Percentiles rank a stretch among this genome's conserved stretches.
Conservation (phyloP, 2,113 vertebrate genomes). For the Tachysurus fulvidraco region DNA sequence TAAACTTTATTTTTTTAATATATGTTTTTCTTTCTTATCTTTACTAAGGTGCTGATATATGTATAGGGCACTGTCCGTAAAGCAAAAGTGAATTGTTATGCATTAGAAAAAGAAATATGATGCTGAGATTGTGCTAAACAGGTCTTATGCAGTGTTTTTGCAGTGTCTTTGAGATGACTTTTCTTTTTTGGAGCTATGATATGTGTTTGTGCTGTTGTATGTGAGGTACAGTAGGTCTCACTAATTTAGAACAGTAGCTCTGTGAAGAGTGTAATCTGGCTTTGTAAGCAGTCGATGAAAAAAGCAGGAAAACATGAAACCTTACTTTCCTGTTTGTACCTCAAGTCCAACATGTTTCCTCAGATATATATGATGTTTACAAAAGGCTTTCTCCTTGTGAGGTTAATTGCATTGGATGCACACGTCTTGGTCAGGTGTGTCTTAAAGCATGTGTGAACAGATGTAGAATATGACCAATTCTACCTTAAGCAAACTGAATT, state of each 20-base stretch:
- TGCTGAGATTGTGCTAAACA: not conserved
- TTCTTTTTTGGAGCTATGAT: not conserved
- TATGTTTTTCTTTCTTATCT: not conserved
- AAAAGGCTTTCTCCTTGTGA: constrained; percentile 6
- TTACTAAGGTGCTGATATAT: not conserved
- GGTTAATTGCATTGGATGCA: not conserved
- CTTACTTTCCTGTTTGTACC: constrained; percentile 30
- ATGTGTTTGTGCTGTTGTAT: not conserved
- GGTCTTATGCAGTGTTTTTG: not conserved
- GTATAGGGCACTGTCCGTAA: not conserved
- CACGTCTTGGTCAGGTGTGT: constrained; percentile 20
- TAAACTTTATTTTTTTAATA: not conserved
- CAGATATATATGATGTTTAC: constrained; percentile 20
- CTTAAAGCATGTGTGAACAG: constrained; percentile 20
- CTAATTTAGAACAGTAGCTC: constrained; percentile 18
- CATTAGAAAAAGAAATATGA: not conserved
- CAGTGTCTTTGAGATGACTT: not conserved
- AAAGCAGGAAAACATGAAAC: constrained; percentile 43
- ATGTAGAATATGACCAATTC: constrained; percentile 50
- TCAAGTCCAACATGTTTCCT: constrained; percentile 40
- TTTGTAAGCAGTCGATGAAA: constrained; percentile 51
- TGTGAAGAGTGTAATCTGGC: constrained; percentile 27
- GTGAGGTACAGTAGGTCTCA: constrained; percentile 12
- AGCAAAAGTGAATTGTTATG: not conserved
- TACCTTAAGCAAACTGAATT: constrained; percentile 61